Percentiles rank a stretch among this genome's conserved stretches.
Evolutionary conservation across 1,140 invertebrate species (phyloP).

Genomic region (Meloidogyne floridensis): DNA sequence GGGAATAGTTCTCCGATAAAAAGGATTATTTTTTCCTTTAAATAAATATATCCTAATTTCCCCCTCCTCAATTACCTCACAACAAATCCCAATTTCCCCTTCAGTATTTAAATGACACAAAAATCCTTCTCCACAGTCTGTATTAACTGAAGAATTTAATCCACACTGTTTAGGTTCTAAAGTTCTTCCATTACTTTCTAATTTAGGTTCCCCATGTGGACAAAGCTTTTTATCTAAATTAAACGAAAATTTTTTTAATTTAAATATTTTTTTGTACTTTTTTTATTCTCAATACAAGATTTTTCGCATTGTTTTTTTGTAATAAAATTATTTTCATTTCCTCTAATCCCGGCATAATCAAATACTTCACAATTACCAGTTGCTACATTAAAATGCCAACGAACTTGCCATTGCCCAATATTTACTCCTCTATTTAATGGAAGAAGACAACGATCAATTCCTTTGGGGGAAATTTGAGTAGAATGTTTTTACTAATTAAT

Average conservation of each 20-base stretch:
- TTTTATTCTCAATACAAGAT: slow-evolving; percentile 41
- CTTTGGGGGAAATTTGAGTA: neutral
- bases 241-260: slow-evolving; percentile 14
- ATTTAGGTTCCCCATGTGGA: slow-evolving; percentile 59
- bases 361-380: slow-evolving; percentile 40
- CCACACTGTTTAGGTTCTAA: slow-evolving; percentile 12
- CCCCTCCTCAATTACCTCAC: slow-evolving; percentile 42
- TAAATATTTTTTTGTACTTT: slow-evolving; percentile 53
- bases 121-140: slow-evolving; percentile 54
- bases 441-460: slow-evolving; percentile 53
- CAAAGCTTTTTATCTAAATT: slow-evolving; percentile 44
- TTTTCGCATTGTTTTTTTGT: slow-evolving; percentile 69
- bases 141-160: neutral
- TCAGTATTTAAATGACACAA: slow-evolving; percentile 63
- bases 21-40: too few relatives aligned
- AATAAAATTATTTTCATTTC: slow-evolving; percentile 81
- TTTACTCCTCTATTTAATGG: slow-evolving; percentile 53
- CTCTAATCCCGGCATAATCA: slow-evolving; percentile 47
- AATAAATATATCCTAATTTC: slow-evolving; percentile 19
- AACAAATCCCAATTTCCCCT: slow-evolving; percentile 56
- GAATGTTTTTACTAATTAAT: too few relatives aligned
- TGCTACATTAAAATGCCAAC: slow-evolving; percentile 59
- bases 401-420: slow-evolving; percentile 40
- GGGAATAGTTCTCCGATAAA: too few relatives aligned
- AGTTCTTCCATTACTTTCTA: slow-evolving; percentile 7